Base-by-base conservation (phyloP, 2,113 vertebrate species). In the Oryzias javanicus region DNA sequence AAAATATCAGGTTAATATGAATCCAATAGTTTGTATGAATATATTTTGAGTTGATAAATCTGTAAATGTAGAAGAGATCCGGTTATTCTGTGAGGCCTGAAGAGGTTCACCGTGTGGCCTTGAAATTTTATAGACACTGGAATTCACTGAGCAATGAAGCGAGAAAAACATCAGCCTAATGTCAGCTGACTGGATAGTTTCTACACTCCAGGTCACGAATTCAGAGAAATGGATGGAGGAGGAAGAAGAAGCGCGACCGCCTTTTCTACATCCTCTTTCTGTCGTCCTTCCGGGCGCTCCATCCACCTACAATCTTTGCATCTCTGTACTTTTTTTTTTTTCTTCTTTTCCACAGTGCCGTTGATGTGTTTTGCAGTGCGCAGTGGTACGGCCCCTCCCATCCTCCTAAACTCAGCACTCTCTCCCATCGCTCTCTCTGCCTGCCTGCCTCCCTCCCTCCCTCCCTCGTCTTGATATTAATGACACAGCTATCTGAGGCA, bases 361-460 rank as follows among this genome's bases (percentile, higher is more conserved):
- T 79, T 83, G 72, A 89, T 89, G 61, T 76, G 61, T 62, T 63
- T 69, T 72, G 67, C 68, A 89, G 95, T 94, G 92, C 91, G 91
- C 92, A 96, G 94, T 77, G 83, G 60, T 50, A 51, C 55, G 18
- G 76, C 88, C 79, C 86, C 88, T 89, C 94, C 94, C 94, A 90
- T 92, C 90, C 91, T 87, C 84, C 92, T 86, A 42, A 77, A 69
- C 90, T 88, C 91, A 64, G 62, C 83, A 64, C 85, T 71, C 89
- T 82, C 64, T 54, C 74, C 89, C 93, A 88, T 52, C 60, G 18
- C 5, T 57, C 50, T 25, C 74, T 84, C 90, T 80, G 78, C 44
- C 90, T 80, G 78, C 44, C 90, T 80, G 78, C 44, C 67, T 54
- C 41, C 12, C 83, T 65, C 76, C 25, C 79, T 80, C 80, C 47